A percentile compares a stretch with the other conserved stretches of the same genome.
Conservation (phyloP, 2,888 invertebrate species). For the Heteromyza rotundicornis region DNA sequence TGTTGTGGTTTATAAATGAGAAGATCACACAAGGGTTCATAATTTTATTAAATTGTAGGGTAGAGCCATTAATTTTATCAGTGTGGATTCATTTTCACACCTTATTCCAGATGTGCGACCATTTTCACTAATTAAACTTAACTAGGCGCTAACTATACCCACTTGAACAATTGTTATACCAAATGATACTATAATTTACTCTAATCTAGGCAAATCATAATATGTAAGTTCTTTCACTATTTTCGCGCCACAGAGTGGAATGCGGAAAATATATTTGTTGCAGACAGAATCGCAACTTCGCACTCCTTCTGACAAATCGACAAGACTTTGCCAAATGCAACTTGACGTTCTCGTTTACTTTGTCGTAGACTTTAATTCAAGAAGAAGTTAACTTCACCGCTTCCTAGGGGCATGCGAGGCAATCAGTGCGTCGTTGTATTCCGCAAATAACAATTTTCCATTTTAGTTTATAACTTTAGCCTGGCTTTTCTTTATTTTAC, state of each 20-base stretch:
- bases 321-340: neutral
- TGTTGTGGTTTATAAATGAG: too few relatives aligned
- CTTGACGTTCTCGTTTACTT: neutral
- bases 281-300: neutral
- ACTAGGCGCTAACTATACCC: neutral
- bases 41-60: too few relatives aligned
- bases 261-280: slow-evolving; percentile 49
- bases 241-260: slow-evolving; percentile 54
- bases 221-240: slow-evolving; percentile 28
- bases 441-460: slow-evolving; percentile 3
- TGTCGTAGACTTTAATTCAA: neutral
- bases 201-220: slow-evolving; percentile 3
- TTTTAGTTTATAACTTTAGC: neutral
- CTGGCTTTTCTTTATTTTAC: neutral
- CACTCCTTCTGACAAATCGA: neutral
- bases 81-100: too few relatives aligned
- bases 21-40: too few relatives aligned
- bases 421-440: neutral
- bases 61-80: too few relatives aligned
- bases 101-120: too few relatives aligned
- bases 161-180: neutral
- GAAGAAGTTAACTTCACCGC: neutral
- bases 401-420: neutral
- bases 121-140: neutral
- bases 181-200: slow-evolving; percentile 1